Conservation (phyloP, 1,140 invertebrate genomes). For the Drosophila lowei region DNA sequence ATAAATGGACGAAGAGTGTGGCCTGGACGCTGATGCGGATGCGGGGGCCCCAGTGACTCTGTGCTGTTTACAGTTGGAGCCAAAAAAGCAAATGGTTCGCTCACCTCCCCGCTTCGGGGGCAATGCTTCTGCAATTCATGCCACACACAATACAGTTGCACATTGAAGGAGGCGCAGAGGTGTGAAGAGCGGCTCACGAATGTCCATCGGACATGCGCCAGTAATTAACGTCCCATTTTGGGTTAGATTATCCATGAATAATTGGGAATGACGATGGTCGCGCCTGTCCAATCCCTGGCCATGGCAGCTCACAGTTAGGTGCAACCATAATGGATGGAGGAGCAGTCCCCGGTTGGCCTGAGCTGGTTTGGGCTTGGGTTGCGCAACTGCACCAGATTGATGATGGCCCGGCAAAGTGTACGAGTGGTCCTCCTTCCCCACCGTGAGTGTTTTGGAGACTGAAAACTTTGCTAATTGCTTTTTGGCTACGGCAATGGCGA, state of each 20-base stretch:
- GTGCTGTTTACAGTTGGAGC: slow-evolving; percentile 34
- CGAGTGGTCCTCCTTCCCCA: neutral
- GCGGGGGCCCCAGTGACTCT: neutral
- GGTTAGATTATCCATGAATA: slow-evolving; percentile 83
- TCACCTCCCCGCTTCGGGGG: neutral
- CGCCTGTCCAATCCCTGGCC: slow-evolving; percentile 18
- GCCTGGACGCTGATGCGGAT: neutral
- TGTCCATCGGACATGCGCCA: slow-evolving; percentile 70
- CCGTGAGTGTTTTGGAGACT: slow-evolving; percentile 51
- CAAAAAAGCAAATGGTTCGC: slow-evolving; percentile 36
- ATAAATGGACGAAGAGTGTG: slow-evolving; percentile 35
- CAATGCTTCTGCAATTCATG: slow-evolving; percentile 44
- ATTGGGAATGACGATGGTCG: slow-evolving; percentile 65
- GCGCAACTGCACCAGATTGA: slow-evolving; percentile 69
- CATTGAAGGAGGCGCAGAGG: neutral
- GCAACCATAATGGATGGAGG: slow-evolving; percentile 28
- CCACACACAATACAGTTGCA: slow-evolving; percentile 20
- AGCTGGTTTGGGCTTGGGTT: neutral
- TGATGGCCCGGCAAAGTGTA: slow-evolving; percentile 48
- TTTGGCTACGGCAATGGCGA: slow-evolving; percentile 64
- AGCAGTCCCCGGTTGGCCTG: neutral
- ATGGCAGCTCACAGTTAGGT: slow-evolving; percentile 32
- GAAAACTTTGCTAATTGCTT: slow-evolving; percentile 81
- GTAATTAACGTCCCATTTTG: slow-evolving; percentile 83
- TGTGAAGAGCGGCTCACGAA: slow-evolving; percentile 1